These are phyloP conservation scores for Argya squamiceps DNA, from an alignment of 2,797 vertebrate genomes.

Conservation along the genomic window DNA sequence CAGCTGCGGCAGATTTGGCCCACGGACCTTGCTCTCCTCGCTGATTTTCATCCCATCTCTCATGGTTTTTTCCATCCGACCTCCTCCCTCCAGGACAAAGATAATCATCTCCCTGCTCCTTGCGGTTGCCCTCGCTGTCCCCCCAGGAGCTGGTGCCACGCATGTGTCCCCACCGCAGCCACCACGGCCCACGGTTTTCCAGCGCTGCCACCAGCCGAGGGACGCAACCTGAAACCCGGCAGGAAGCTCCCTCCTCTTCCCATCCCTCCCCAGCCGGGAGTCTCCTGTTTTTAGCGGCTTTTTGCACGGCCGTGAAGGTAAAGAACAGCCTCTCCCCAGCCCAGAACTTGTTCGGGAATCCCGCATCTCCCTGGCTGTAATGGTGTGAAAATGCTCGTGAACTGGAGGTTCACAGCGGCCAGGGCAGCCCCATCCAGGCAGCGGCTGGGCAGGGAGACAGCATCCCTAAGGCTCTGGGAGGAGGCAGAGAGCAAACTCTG, in stretches of 20 bases:
- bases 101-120: background rate
- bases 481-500: background rate
- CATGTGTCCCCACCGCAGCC: accelerated
- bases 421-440: background rate
- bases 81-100: background rate
- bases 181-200: background rate
- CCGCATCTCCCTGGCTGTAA: background rate
- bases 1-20: conserved; percentile 26
- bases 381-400: background rate
- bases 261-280: background rate
- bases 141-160: background rate
- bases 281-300: background rate
- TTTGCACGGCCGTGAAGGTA: background rate
- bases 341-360: background rate
- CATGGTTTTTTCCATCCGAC: background rate
- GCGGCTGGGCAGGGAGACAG: accelerated
- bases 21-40: background rate
- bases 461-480: background rate
- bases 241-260: background rate
- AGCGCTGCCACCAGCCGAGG: background rate
- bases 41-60: background rate
- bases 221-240: background rate
- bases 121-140: accelerated
- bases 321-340: background rate
- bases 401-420: background rate